These are phyloP conservation scores for Lasioglossum marginatum DNA, from an alignment of 2,888 invertebrate species.

Conservation along the genomic window DNA sequence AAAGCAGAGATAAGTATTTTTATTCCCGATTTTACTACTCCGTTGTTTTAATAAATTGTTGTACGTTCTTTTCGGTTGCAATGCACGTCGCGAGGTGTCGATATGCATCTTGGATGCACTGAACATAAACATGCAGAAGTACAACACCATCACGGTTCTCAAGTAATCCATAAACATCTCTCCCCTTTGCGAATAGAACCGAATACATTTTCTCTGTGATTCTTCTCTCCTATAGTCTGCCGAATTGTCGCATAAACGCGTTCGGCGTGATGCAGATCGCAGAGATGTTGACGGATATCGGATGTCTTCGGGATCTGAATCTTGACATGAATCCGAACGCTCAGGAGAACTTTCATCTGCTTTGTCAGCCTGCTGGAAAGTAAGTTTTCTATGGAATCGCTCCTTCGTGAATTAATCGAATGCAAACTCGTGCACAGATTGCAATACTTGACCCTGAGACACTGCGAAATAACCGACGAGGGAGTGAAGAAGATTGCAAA, in stretches of 20 bases:
- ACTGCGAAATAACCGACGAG: constrained; percentile 78
- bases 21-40: background rate
- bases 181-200: background rate
- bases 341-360: constrained; percentile 78
- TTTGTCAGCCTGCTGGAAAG: constrained; percentile 73
- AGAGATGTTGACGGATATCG: constrained; percentile 68
- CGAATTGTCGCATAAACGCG: constrained; percentile 77
- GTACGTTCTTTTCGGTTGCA: constrained; percentile 2
- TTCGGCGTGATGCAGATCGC: constrained; percentile 77
- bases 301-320: constrained; percentile 77
- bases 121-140: constrained; percentile 61
- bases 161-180: constrained; percentile 50
- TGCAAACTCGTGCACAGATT: constrained; percentile 59
- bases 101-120: constrained; percentile 68
- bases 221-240: constrained; percentile 74
- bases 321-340: constrained; percentile 81
- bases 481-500: constrained; percentile 75
- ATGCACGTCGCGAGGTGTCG: constrained; percentile 62
- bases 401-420: background rate
- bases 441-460: constrained; percentile 76
- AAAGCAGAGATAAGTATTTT: constrained; percentile 68
- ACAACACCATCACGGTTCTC: constrained; percentile 67
- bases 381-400: background rate
- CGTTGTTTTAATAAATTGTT: background rate
- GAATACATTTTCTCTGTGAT: background rate